Percentiles rank a stretch among this genome's conserved stretches.
These are phyloP conservation scores for Otus sunia DNA, from an alignment of 2,113 vertebrate genomes.

Conservation along the genomic window DNA sequence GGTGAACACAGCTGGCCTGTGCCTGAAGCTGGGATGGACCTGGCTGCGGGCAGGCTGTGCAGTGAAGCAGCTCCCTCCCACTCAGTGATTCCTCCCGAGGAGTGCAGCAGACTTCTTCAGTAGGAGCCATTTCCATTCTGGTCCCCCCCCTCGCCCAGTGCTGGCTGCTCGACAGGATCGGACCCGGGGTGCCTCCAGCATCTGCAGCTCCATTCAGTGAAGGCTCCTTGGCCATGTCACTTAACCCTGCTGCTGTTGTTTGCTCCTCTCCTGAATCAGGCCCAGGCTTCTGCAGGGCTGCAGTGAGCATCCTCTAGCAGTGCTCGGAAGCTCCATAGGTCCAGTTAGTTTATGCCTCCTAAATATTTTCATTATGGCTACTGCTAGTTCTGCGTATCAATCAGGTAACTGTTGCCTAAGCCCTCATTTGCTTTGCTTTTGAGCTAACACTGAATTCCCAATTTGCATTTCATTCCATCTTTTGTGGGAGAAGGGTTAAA, in stretches of 20 bases:
- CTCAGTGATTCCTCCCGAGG: neutral
- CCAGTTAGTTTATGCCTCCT: neutral
- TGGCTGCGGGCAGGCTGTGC: fast-evolving
- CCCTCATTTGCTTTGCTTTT: neutral
- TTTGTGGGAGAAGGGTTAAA: neutral
- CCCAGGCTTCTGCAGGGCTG: neutral
- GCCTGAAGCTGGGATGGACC: neutral
- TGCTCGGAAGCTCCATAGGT: neutral
- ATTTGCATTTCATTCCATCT: neutral
- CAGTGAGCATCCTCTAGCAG: neutral
- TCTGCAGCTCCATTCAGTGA: fast-evolving
- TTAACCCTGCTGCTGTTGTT: neutral
- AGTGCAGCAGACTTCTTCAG: neutral
- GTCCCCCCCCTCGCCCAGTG: neutral
- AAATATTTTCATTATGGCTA: neutral
- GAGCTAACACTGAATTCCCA: neutral
- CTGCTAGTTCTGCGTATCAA: neutral
- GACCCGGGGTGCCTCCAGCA: neutral
- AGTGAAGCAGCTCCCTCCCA: neutral
- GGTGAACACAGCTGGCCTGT: neutral
- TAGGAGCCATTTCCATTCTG: neutral
- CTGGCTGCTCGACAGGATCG: neutral
- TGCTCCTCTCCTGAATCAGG: neutral
- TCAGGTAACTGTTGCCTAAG: neutral
- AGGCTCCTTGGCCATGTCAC: neutral